Percentiles rank a stretch among this genome's conserved stretches.
phyloP scores from a whole-genome alignment of 2,888 invertebrate species.

The Neuroscelio doddi region DNA sequence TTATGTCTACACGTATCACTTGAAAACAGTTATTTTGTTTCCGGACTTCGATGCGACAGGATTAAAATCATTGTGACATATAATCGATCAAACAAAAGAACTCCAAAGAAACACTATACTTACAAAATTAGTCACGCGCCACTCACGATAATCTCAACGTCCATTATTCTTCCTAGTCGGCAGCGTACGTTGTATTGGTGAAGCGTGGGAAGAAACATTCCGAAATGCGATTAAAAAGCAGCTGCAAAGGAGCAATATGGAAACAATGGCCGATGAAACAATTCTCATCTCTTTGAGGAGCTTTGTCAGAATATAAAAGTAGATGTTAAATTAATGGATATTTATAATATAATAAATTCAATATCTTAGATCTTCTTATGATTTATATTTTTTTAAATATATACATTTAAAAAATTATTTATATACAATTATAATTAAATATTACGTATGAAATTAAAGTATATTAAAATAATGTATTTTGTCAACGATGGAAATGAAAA shows the following conservation, averaged over 20 bases:
- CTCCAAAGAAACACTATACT: conserved; percentile 28
- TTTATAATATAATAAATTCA: too few relatives aligned
- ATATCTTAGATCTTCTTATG: too few relatives aligned
- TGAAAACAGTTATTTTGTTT: conserved; percentile 12
- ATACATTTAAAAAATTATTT: too few relatives aligned
- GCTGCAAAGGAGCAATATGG: conserved; percentile 36
- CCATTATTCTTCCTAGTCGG: conserved; percentile 43
- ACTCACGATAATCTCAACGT: conserved; percentile 33
- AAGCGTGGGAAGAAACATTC: conserved; percentile 41
- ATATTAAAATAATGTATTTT: too few relatives aligned
- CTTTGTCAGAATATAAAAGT: conserved; percentile 35
- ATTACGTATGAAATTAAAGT: too few relatives aligned
- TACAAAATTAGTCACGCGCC: conserved; percentile 43
- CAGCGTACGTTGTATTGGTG: conserved; percentile 19
- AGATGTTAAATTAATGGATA: conserved; percentile 31
- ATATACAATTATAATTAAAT: too few relatives aligned
- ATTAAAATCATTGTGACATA: conserved; percentile 34
- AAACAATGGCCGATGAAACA: conserved; percentile 45
- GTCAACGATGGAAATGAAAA: conserved; percentile 4
- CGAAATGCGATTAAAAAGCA: conserved; percentile 40
- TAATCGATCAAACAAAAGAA: conserved; percentile 36
- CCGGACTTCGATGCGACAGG: conserved; percentile 17
- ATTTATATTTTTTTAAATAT: too few relatives aligned
- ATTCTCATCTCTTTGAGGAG: conserved; percentile 29
- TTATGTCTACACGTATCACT: too few relatives aligned